Percentiles rank a stretch among this genome's conserved stretches.
Conservation (phyloP, 2,113 vertebrate species). For the Phyllostomus discolor region DNA sequence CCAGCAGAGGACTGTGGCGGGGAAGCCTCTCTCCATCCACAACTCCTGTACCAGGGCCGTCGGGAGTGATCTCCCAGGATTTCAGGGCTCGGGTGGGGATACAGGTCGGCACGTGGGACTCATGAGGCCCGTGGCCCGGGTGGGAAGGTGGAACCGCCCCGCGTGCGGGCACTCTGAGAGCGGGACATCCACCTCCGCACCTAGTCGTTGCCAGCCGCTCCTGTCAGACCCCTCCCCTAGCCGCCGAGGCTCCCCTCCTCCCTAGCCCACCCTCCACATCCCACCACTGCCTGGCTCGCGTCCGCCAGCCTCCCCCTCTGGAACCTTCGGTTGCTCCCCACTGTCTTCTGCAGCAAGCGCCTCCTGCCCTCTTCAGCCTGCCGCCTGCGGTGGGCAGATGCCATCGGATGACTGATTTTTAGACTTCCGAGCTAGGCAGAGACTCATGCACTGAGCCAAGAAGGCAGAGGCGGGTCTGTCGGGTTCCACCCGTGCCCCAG, state of each 20-base stretch:
- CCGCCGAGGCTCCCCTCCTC: not conserved
- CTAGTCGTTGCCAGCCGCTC: fast-evolving
- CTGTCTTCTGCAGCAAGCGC: not conserved
- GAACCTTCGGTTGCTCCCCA: not conserved
- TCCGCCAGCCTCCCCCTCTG: not conserved
- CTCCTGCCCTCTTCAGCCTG: not conserved
- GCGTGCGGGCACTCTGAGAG: not conserved
- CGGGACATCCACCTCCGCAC: fast-evolving
- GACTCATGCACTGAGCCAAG: not conserved
- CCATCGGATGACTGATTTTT: not conserved
- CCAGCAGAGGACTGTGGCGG: not conserved
- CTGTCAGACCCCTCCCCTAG: not conserved
- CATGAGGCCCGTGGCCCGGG: not conserved
- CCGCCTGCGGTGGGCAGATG: no score
- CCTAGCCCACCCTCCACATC: not conserved
- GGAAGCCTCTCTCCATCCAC: not conserved
- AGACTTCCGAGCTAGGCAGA: no score
- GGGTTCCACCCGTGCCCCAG: not conserved
- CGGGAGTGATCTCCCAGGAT: not conserved
- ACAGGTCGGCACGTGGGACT: not conserved
- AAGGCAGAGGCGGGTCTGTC: not conserved
- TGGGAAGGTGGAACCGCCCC: not conserved
- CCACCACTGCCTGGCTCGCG: not conserved
- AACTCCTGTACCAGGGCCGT: not conserved
- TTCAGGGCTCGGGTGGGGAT: not conserved